Base-by-base conservation (phyloP, 2,888 invertebrate genomes). In the Tridacna crocea region DNA sequence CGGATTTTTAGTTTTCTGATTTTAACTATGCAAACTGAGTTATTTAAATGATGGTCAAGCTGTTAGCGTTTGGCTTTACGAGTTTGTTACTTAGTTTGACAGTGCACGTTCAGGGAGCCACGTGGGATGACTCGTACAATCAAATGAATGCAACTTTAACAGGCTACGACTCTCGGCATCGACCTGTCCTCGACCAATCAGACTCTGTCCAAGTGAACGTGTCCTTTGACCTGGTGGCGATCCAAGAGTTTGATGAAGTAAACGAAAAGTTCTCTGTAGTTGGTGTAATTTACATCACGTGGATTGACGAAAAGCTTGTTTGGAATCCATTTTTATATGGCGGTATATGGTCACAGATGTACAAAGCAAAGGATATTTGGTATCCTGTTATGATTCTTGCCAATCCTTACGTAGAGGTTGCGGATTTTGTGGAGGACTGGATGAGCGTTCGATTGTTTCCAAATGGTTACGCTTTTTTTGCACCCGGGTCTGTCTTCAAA, bases 191-290 rank as follows among this genome's bases (percentile, higher is more conserved):
- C 19, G 61, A 82, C 60, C 82, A 82, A 36, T 68, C 78, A 1
- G 0, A 72, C 0, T 26, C 75, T 13, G 47, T 82, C 26, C 46
- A 22, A 17, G 78, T 84, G 17, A 68, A 74, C 19, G 48, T 84
- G 4, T 46, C 75, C 1, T 78, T 84, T 61, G 75, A 75, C 24
- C 51, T 87, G 2, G 58, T 87, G 13, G 77, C 82, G 17, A 75
- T 88, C 17, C 82, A 77, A 19, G 83, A 82, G 19, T 82, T 88
- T 46, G 83, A 87, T 55, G 88, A 85, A 51, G 80, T 83, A 13
- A 65, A 79, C 4, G 83, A 83, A 63, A 78, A 75, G 47, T 80
- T 84, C 51, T 84, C 84, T 51, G 76, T 72, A 0, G 72, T 78
- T 48, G 78, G 78, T 58, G n/a, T 78, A 8, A 4, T 84, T 15